Evolutionary conservation across 2,113 vertebrate species (phyloP).

Genomic region (Esox niger): DNA sequence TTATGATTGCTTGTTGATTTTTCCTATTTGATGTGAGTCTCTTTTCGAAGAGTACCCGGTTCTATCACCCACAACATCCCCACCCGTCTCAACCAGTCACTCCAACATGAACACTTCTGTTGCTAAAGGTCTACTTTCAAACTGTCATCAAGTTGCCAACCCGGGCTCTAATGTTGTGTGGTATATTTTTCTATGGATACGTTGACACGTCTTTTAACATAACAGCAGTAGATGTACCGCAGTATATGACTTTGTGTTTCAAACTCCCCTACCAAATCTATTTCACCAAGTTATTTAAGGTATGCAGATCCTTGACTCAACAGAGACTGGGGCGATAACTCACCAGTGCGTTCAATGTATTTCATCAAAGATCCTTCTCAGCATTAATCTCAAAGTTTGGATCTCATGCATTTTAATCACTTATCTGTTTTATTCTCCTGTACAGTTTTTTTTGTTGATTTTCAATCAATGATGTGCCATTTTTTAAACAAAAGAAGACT

Average conservation of each 20-base stretch:
- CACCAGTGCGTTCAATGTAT: not conserved
- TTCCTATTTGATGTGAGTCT: slow-evolving; percentile 30
- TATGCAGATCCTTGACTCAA: not conserved
- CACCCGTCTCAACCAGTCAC: not conserved
- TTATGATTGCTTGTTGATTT: slow-evolving; percentile 76
- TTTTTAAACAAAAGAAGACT: slow-evolving; percentile 63
- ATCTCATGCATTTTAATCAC: slow-evolving; percentile 71
- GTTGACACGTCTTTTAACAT: no score
- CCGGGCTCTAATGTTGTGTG: no score
- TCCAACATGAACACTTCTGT: not conserved
- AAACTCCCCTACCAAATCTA: not conserved
- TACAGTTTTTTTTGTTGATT: slow-evolving; percentile 49
- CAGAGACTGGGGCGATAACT: slow-evolving; percentile 4
- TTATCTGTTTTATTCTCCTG: slow-evolving; percentile 50
- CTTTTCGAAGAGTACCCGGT: slow-evolving; percentile 21
- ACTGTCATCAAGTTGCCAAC: no score
- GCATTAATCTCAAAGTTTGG: slow-evolving; percentile 63
- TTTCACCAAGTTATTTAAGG: not conserved
- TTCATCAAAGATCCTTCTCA: slow-evolving; percentile 46
- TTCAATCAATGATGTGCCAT: slow-evolving; percentile 63
- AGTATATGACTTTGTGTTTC: not conserved
- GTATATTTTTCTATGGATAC: no score
- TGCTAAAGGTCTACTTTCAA: no score
- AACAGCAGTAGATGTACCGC: not conserved
- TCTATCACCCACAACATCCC: slow-evolving; percentile 2